Evolutionary conservation across 2,797 vertebrate species (phyloP).

Genomic region (Thalassophryne amazonica): DNA sequence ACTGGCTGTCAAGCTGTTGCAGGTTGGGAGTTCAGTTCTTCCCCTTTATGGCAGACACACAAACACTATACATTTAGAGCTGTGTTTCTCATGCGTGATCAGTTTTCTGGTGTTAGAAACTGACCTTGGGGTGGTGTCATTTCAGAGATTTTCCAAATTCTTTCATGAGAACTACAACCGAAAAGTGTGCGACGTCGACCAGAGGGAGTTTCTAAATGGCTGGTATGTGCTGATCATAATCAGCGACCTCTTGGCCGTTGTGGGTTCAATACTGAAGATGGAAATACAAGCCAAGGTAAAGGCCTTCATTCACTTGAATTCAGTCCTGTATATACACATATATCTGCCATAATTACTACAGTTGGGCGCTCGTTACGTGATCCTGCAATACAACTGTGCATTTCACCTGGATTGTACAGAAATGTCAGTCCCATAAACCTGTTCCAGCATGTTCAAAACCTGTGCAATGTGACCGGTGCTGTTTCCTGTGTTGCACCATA

Average conservation of each 20-base stretch:
- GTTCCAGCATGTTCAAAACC: too few relatives aligned
- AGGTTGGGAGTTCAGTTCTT: conserved; percentile 72
- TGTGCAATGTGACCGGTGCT: too few relatives aligned
- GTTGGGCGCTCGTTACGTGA: too few relatives aligned
- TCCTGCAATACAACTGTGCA: too few relatives aligned
- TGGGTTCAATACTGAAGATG: conserved; percentile 95
- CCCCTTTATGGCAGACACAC: too few relatives aligned
- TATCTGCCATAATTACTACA: too few relatives aligned
- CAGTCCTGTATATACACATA: too few relatives aligned
- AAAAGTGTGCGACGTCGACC: conserved; percentile 81
- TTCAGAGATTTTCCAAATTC: conserved; percentile 87
- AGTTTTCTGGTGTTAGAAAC: not conserved
- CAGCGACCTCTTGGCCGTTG: conserved; percentile 90
- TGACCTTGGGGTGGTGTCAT: conserved; percentile 8
- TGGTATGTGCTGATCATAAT: conserved; percentile 94
- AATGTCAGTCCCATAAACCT: too few relatives aligned
- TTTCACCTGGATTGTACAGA: too few relatives aligned
- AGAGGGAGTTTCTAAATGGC: conserved; percentile 88
- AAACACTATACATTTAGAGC: not conserved
- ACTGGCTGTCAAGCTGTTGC: conserved; percentile 85
- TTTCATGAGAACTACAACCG: conserved; percentile 84
- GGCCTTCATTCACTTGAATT: too few relatives aligned
- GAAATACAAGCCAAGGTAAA: conserved; percentile 96
- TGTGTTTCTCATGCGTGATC: not conserved
- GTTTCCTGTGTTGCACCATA: too few relatives aligned